Percentiles rank a stretch among this genome's conserved stretches.
phyloP scores from a whole-genome alignment of 1,140 invertebrate species.

The Halictus rubicundus region DNA sequence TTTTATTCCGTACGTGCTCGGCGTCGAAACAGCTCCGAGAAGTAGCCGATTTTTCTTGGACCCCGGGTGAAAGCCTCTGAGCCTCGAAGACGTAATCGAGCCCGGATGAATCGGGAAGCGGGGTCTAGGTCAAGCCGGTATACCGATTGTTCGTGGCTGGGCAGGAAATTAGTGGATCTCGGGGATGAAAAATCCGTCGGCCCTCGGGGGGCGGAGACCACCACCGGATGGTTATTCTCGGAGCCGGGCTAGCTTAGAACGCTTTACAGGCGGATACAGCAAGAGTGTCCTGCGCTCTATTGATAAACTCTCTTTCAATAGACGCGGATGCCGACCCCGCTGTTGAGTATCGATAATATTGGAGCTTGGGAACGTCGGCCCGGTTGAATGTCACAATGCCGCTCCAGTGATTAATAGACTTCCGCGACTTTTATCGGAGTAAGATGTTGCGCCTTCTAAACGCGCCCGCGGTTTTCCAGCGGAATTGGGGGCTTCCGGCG shows the following conservation, averaged over 20 bases:
- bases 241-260: conserved; percentile 13
- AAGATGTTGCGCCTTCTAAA: conserved; percentile 58
- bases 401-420: conserved; percentile 72
- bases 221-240: conserved; percentile 42
- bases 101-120: neutral
- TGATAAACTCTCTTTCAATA: conserved; percentile 71
- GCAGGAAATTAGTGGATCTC: neutral
- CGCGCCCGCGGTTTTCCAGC: neutral
- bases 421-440: conserved; percentile 70
- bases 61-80: neutral
- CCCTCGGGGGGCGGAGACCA: neutral
- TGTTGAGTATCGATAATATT: conserved; percentile 73
- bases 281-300: conserved; percentile 62
- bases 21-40: neutral
- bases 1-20: conserved; percentile 20
- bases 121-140: neutral
- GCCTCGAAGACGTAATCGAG: neutral
- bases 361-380: conserved; percentile 62
- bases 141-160: neutral
- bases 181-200: neutral
- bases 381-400: conserved; percentile 70
- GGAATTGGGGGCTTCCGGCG: neutral
- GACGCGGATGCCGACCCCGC: conserved; percentile 63
- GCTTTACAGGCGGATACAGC: conserved; percentile 52
- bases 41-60: neutral